A percentile compares a stretch with the other conserved stretches of the same genome.
Conservation (phyloP, 2,888 invertebrate species). For the Schrankia costaestrigalis region DNA sequence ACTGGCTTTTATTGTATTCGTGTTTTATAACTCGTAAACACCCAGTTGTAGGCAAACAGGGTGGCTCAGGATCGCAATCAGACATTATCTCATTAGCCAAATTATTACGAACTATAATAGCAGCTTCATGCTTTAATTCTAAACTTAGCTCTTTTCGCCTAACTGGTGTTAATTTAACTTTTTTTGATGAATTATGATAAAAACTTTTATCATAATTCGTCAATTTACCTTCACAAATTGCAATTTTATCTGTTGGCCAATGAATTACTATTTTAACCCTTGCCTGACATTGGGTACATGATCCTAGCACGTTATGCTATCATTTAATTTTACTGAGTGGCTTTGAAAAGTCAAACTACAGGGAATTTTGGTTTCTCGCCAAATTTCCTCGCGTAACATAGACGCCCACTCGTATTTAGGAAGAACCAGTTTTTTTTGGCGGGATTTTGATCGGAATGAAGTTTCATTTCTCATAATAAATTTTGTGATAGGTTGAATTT, state of each 20-base stretch:
- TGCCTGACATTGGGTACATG: background rate
- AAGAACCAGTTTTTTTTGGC: background rate
- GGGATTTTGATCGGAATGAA: background rate
- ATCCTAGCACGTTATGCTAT: background rate
- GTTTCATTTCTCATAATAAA: too few species aligned
- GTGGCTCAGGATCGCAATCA: slow-evolving; percentile 1
- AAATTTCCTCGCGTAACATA: too few species aligned
- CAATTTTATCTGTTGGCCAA: slow-evolving; percentile 1
- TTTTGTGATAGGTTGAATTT: too few species aligned
- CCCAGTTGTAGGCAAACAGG: slow-evolving; percentile 1
- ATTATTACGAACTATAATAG: slow-evolving; percentile 1
- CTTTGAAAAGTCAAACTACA: background rate
- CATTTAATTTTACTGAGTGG: background rate
- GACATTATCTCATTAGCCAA: background rate
- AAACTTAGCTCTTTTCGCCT: background rate
- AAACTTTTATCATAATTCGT: slow-evolving; percentile 1
- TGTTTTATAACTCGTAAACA: background rate
- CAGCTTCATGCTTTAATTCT: slow-evolving; percentile 1
- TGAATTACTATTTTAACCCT: background rate
- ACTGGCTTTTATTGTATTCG: background rate
- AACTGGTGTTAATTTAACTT: background rate
- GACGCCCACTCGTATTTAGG: too few species aligned
- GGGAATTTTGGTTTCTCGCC: too few species aligned
- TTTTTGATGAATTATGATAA: background rate
- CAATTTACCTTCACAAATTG: background rate